Base-by-base conservation (phyloP, 2,797 vertebrate genomes). In the Channallabes apus region DNA sequence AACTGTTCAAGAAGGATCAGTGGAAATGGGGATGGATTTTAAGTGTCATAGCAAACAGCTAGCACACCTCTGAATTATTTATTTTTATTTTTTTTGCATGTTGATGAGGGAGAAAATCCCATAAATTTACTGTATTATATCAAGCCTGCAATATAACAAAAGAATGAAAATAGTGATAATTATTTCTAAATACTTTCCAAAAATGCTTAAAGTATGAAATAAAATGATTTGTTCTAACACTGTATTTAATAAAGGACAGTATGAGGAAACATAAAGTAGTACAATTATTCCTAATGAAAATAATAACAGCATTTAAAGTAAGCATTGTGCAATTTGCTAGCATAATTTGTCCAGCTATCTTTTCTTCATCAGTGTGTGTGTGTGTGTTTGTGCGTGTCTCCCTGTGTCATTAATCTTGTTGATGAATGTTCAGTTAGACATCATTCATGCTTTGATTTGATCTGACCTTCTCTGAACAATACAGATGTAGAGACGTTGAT, bases 331-430 rank as follows among this genome's bases (percentile, higher is more conserved):
- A 78, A 1, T 56, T 56, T 54, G 68, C 11, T 51, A 32, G 54
- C 38, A 54, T 75, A 76, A 85, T 85, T 76, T 85, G 29, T 46
- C 51, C 29, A 82, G 79, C 58, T 61, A 59, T 75, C 9, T 41
- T 22, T 73, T 41, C 27, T 17, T 54, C 12, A n/a, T 80, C 14
- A 3, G 17, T 76, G 46, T n/a, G 24, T 51, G 69, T 56, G 20
- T 61, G 56, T 72, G 41, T 59, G 51, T 68, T 12, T 69, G 15
- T 82, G 51, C 0, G 27, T 17, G 27, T 54, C 2, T 82, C 4
- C 27, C 1, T 81, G 59, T 80, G 18, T 68, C 2, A 38, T 75
- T 68, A 71, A 56, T 38, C 38, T 51, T 51, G 11, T 51, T 51
- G 46, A 41, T 64, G 56, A 73, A 24, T 69, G 75, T 61, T 69